These are phyloP conservation scores for Ridgeia piscesae DNA, from an alignment of 1,140 invertebrate species.

Conservation along the genomic window DNA sequence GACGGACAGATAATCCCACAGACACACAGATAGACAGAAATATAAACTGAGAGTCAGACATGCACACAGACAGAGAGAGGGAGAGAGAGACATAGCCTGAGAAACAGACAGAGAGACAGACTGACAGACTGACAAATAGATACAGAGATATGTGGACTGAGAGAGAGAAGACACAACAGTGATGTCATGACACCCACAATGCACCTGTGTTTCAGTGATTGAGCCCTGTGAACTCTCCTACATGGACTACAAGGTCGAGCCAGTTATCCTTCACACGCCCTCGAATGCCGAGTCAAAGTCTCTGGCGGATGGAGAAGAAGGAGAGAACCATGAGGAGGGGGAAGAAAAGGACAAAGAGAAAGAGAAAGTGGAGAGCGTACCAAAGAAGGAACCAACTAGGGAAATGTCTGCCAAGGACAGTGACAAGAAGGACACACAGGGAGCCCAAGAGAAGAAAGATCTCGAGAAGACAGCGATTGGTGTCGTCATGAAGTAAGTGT, in stretches of 20 bases:
- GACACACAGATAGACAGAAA: too few relatives aligned
- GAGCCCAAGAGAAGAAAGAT: conserved; percentile 1
- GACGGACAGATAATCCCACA: background rate
- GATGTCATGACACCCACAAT: conserved; percentile 22
- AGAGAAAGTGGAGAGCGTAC: conserved; percentile 16
- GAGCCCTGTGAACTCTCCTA: conserved; percentile 44
- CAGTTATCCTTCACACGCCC: conserved; percentile 21
- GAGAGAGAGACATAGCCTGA: too few relatives aligned
- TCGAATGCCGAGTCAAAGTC: conserved; percentile 27
- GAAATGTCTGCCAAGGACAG: conserved; percentile 31
- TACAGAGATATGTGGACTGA: too few relatives aligned
- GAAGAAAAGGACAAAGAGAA: conserved; percentile 27
- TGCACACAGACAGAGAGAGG: too few relatives aligned
- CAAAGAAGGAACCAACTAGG: conserved; percentile 21
- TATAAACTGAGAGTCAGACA: too few relatives aligned
- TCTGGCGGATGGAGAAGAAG: background rate
- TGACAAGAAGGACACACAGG: background rate
- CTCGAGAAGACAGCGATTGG: conserved; percentile 47
- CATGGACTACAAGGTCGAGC: conserved; percentile 35
- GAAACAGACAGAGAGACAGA: too few relatives aligned
- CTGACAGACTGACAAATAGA: too few relatives aligned
- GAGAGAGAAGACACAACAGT: too few relatives aligned
- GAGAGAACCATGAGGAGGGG: conserved; percentile 23
- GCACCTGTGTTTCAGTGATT: conserved; percentile 37
- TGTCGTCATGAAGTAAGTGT: conserved; percentile 41